phyloP scores from a whole-genome alignment of 2,888 invertebrate species.

The Hybos culiciformis region DNA sequence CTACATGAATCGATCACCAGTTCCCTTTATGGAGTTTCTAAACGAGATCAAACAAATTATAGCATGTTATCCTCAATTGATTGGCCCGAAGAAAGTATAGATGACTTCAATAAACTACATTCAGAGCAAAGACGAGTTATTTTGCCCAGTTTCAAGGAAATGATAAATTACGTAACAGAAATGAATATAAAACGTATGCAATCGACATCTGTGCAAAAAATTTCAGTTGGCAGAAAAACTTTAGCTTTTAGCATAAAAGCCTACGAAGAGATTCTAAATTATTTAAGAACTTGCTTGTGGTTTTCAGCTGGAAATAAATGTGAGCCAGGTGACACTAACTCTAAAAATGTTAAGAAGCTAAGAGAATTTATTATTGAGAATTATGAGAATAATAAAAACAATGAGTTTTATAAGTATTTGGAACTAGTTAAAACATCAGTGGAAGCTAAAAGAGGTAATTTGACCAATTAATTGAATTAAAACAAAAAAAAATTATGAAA shows the following conservation, averaged over 20 bases:
- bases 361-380: constrained; percentile 45
- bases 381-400: constrained; percentile 40
- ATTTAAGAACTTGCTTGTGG: constrained; percentile 66
- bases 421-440: constrained; percentile 51
- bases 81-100: constrained; percentile 27
- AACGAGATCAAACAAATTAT: constrained; percentile 40
- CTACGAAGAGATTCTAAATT: constrained; percentile 58
- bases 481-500: constrained; percentile 4
- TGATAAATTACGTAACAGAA: constrained; percentile 57
- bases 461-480: too few relatives aligned
- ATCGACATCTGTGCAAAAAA: constrained; percentile 44
- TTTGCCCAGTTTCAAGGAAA: constrained; percentile 58
- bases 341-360: constrained; percentile 45
- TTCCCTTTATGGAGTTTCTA: constrained; percentile 52
- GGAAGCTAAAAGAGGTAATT: constrained; percentile 49
- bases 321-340: constrained; percentile 43
- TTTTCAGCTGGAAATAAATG: constrained; percentile 45
- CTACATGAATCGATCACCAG: constrained; percentile 30
- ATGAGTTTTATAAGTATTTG: constrained; percentile 52
- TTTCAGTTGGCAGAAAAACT: constrained; percentile 49
- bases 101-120: constrained; percentile 28
- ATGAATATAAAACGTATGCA: constrained; percentile 48
- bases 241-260: constrained; percentile 57
- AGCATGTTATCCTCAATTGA: constrained; percentile 33
- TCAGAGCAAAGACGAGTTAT: constrained; percentile 35